phyloP scores from a whole-genome alignment of 2,888 invertebrate species.

The Leucania comma region DNA sequence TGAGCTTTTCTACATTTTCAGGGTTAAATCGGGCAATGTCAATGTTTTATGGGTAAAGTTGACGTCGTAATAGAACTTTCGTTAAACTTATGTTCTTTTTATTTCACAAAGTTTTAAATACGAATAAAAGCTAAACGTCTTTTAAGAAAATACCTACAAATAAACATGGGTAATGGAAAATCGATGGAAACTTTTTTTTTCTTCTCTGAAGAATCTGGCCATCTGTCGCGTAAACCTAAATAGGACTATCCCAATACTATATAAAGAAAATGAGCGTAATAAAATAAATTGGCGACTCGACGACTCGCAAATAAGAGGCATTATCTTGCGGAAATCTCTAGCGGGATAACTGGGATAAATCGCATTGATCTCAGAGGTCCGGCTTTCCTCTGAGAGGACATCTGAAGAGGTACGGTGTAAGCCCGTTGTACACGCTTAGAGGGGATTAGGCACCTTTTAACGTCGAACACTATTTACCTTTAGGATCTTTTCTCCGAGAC shows the following conservation, averaged over 20 bases:
- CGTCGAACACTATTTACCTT: conserved; percentile 86
- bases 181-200: conserved; percentile 1
- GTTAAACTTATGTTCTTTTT: conserved; percentile 6
- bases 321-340: conserved; percentile 78
- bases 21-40: neutral
- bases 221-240: conserved; percentile 28
- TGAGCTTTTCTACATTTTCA: conserved; percentile 49
- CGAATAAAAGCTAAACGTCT: neutral
- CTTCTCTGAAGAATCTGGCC: neutral
- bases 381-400: conserved; percentile 81
- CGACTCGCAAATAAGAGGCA: conserved; percentile 74
- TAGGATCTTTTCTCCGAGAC: conserved; percentile 71
- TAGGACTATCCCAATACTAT: conserved; percentile 46
- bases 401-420: conserved; percentile 81
- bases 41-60: conserved; percentile 1
- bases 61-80: conserved; percentile 12
- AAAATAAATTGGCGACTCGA: conserved; percentile 69
- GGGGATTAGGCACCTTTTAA: conserved; percentile 88
- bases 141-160: conserved; percentile 2
- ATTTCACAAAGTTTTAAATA: neutral
- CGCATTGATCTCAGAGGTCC: conserved; percentile 84
- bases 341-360: conserved; percentile 76
- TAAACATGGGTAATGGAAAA: neutral
- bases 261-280: conserved; percentile 63
- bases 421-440: conserved; percentile 85